A percentile compares a stretch with the other conserved stretches of the same genome.
Evolutionary conservation across 2,113 vertebrate genomes (phyloP).

Genomic region (Cynocephalus volans): DNA sequence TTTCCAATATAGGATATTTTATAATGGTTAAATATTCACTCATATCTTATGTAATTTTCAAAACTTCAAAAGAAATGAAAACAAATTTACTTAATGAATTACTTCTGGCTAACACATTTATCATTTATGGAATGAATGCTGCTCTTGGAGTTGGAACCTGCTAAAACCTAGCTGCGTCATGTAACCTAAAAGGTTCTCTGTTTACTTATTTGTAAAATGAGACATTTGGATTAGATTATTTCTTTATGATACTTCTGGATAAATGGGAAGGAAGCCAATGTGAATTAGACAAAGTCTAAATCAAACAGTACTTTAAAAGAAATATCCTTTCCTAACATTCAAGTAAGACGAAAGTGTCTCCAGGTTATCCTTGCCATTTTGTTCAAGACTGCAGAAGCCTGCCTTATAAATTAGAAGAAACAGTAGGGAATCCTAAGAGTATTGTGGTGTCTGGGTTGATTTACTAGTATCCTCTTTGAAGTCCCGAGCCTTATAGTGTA

Average conservation of each 20-base stretch:
- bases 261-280: slow-evolving; percentile 16
- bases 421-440: not conserved
- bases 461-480: not conserved
- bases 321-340: not conserved
- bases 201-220: slow-evolving; percentile 35
- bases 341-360: not conserved
- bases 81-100: not conserved
- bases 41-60: slow-evolving; percentile 47
- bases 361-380: slow-evolving; percentile 38
- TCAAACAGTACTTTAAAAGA: slow-evolving; percentile 23
- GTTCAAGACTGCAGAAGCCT: not conserved
- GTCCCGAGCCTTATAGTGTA: not conserved
- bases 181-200: not conserved
- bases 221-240: not conserved
- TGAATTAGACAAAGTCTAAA: slow-evolving; percentile 21
- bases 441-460: not conserved
- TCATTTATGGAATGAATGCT: not conserved
- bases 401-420: not conserved
- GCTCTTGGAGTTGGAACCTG: not conserved
- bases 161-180: not conserved
- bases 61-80: slow-evolving; percentile 35
- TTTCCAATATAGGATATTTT: not conserved
- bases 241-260: not conserved
- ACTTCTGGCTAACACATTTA: not conserved
- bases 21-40: not conserved